Conservation (phyloP, 2,113 vertebrate species). For the Megaleporinus macrocephalus region DNA sequence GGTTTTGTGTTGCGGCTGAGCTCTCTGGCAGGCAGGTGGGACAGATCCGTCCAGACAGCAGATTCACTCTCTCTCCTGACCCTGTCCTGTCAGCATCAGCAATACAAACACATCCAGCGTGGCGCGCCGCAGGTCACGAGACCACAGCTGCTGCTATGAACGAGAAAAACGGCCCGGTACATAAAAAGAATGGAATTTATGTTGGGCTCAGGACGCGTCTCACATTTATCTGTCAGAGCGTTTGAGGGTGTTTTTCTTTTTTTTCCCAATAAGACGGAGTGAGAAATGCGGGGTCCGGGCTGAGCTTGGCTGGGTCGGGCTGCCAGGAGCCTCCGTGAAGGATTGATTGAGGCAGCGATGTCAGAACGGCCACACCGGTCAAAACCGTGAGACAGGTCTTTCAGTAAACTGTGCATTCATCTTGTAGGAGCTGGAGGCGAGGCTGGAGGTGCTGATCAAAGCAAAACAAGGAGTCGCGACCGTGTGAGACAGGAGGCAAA, state of each 20-base stretch:
- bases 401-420: background rate
- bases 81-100: background rate
- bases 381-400: background rate
- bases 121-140: conserved; percentile 35
- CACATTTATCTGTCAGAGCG: conserved; percentile 65
- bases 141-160: conserved; percentile 51
- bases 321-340: conserved; percentile 57
- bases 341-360: conserved; percentile 59
- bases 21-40: background rate
- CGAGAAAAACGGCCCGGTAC: conserved; percentile 61
- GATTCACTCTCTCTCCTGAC: background rate
- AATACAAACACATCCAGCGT: background rate
- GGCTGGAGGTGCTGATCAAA: background rate
- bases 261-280: conserved; percentile 39
- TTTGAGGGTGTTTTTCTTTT: conserved; percentile 16
- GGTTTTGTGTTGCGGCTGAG: background rate
- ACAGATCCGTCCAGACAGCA: background rate
- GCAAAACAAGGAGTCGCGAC: too few species aligned
- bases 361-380: conserved; percentile 44
- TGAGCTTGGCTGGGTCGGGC: conserved; percentile 7
- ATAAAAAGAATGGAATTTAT: conserved; percentile 66
- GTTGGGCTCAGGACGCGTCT: conserved; percentile 58
- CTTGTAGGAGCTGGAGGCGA: background rate
- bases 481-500: conserved; percentile 2
- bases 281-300: conserved; percentile 56